Evolutionary conservation across 2,797 vertebrate genomes (phyloP).

Genomic region (Protonibea diacanthus): DNA sequence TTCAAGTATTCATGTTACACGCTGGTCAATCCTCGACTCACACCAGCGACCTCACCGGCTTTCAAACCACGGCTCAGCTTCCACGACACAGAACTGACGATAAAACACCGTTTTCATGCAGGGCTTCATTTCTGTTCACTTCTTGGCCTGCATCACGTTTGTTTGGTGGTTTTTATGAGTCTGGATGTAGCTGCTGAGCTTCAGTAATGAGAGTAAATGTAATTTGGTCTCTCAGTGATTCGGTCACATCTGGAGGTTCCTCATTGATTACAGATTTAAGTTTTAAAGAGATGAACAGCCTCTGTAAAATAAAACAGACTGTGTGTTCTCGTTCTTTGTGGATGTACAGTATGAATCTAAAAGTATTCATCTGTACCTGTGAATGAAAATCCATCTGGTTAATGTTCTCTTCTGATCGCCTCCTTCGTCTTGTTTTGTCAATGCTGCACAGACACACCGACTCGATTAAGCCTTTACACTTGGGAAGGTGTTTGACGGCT

Average conservation of each 20-base stretch:
- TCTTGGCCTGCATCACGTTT: too few species aligned
- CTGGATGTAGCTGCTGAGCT: neutral
- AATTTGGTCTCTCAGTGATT: neutral
- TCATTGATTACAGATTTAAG: neutral
- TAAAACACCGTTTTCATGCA: neutral
- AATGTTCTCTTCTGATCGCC: neutral
- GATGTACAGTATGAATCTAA: neutral
- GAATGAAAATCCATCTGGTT: neutral
- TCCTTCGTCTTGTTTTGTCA: constrained; percentile 1
- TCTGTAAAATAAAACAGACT: too few species aligned
- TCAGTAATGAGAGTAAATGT: neutral
- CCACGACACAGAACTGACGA: neutral
- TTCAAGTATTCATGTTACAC: neutral
- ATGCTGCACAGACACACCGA: constrained; percentile 2
- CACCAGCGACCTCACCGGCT: neutral
- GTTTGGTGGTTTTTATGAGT: too few species aligned
- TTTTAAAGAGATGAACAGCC: neutral
- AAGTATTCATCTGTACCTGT: neutral
- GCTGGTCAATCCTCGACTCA: constrained; percentile 4
- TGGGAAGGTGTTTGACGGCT: neutral
- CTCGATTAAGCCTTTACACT: constrained; percentile 32
- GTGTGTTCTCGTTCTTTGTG: neutral
- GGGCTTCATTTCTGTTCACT: too few species aligned
- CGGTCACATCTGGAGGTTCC: neutral
- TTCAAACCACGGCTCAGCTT: neutral